Evolutionary conservation across 1,140 invertebrate genomes (phyloP).

Genomic region (Procambarus clarkii): DNA sequence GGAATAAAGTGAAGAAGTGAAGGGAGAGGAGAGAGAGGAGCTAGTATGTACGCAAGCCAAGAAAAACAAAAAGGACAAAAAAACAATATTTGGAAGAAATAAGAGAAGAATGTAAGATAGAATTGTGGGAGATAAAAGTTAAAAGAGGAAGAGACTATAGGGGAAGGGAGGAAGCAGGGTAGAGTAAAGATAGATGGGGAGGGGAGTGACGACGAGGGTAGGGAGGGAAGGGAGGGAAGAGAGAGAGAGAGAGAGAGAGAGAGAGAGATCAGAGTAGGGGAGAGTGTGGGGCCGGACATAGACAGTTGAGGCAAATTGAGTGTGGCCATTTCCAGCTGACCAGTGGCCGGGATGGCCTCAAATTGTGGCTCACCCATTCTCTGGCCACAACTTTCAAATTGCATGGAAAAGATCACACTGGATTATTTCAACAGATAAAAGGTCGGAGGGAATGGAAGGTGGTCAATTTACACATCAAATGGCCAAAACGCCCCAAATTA

Average conservation of each 20-base stretch:
- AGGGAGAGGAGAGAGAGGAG: background rate
- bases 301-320: constrained; percentile 53
- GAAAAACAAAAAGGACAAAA: background rate
- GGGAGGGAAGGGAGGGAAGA: background rate
- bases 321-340: constrained; percentile 49
- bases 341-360: constrained; percentile 30
- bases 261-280: background rate
- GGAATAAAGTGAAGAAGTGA: background rate
- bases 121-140: background rate
- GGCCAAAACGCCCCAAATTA: background rate
- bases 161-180: background rate
- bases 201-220: background rate
- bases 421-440: constrained; percentile 40
- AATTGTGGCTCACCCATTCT: constrained; percentile 27
- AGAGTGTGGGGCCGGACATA: background rate
- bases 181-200: background rate
- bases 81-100: background rate
- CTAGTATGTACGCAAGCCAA: background rate
- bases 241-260: background rate
- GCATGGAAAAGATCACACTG: constrained; percentile 33
- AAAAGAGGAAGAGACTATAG: background rate
- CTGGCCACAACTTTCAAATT: constrained; percentile 35
- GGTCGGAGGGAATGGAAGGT: background rate
- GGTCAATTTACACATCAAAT: constrained; percentile 40
- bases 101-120: background rate